Percentiles rank a stretch among this genome's conserved stretches.
Conservation (phyloP, 2,888 invertebrate species). For the Amblyteles armatorius region DNA sequence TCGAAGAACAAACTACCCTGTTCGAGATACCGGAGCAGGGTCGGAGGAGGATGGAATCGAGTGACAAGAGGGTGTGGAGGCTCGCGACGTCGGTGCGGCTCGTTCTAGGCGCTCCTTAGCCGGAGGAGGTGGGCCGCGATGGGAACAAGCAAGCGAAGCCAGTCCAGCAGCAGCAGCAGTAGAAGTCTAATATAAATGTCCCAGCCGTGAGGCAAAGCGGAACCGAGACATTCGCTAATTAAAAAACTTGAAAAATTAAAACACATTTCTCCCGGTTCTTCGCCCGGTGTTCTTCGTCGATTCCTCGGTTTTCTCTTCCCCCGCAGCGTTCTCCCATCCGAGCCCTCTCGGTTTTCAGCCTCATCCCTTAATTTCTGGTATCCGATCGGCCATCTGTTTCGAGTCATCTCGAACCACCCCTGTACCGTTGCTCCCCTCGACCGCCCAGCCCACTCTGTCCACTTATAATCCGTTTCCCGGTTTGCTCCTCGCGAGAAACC, state of each 20-base stretch:
- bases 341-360: constrained; percentile 48
- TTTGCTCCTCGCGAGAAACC: constrained; percentile 21
- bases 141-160: constrained; percentile 64
- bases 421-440: constrained; percentile 26
- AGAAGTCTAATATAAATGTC: constrained; percentile 84
- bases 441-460: constrained; percentile 6
- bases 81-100: constrained; percentile 24
- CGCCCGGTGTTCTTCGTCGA: constrained; percentile 46
- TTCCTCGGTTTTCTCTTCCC: constrained; percentile 47
- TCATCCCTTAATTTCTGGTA: constrained; percentile 83
- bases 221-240: constrained; percentile 85
- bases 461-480: constrained; percentile 40
- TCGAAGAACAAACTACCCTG: constrained; percentile 70
- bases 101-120: constrained; percentile 54
- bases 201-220: constrained; percentile 78
- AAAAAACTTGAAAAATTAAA: constrained; percentile 85
- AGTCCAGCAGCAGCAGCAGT: constrained; percentile 65
- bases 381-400: constrained; percentile 85
- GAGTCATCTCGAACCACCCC: constrained; percentile 74
- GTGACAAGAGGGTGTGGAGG: constrained; percentile 56
- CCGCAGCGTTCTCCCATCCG: constrained; percentile 20
- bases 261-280: constrained; percentile 83
- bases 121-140: constrained; percentile 53
- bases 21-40: constrained; percentile 66
- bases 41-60: constrained; percentile 54